Base-by-base conservation (phyloP, 2,888 invertebrate species). In the Lasioglossum figueresi region DNA sequence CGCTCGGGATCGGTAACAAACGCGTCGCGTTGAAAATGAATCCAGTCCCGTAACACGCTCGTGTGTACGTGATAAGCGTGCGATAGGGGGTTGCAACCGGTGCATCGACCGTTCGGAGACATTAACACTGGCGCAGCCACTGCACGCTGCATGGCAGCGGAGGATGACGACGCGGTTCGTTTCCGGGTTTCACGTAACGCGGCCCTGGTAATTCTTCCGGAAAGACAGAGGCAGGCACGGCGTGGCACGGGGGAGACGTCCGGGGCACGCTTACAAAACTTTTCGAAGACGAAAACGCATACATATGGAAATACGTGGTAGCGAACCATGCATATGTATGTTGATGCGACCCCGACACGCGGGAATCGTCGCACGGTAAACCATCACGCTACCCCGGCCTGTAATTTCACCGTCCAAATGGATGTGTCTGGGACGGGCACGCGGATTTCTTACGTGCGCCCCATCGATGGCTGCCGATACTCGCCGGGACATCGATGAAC, bases 361-460 rank as follows among this genome's bases (percentile, higher is more conserved):
- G 74, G 74, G 68, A 59, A 78, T 76, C 76, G 68, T 71, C 78
- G 63, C 82, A 77, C 80, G 80, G 56, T 56, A 78, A 82, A 76
- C 76, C 83, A 88, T 89, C 88, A 87, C 84, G 87, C 88, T 70
- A 14, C 63, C 31, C 71, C 71, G 66, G 59, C 66, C 81, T 80
- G 88, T 88, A 77, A 89, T 90, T 90, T 90, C 84, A 84, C 59
- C 66, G 71, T 34, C 79, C 68, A 84, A 90, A 90, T 89, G 83
- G 85, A 88, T 86, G 89, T 80, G 88, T 83, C 84, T 86, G 75
- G 56, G 37, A 16, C 70, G 37, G 63, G 84, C 66, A 73, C 76
- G 63, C 75, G 85, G 85, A 84, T 88, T 89, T 84, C 87, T 90
- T 88, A 83, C 81, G 70, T 83, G 79, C 45, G 75, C 80, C 77